A percentile compares a stretch with the other conserved stretches of the same genome.
Evolutionary conservation across 2,888 invertebrate genomes (phyloP).

Genomic region (Hermaeophaga mercurialis): DNA sequence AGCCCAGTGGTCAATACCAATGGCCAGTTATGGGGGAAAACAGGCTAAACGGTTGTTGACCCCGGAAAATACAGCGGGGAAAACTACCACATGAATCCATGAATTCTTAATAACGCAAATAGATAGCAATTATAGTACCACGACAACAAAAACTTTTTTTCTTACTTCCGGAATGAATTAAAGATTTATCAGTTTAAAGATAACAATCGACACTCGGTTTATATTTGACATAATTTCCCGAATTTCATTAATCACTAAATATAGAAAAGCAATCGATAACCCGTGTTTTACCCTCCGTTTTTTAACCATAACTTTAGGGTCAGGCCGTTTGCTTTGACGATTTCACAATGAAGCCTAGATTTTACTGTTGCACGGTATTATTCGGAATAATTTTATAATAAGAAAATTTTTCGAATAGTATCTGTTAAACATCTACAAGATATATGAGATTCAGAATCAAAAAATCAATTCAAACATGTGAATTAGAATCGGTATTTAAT

Average conservation of each 20-base stretch:
- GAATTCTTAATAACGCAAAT: background rate
- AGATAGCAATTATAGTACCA: background rate
- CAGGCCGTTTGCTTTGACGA: too few relatives aligned
- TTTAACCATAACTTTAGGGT: too few relatives aligned
- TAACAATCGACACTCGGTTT: constrained; percentile 1
- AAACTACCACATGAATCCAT: background rate
- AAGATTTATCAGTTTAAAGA: constrained; percentile 1
- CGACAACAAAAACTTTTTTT: background rate
- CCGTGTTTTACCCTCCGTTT: too few relatives aligned
- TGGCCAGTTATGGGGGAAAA: constrained; percentile 4
- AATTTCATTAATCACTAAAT: background rate
- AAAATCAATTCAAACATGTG: too few relatives aligned
- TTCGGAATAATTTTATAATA: too few relatives aligned
- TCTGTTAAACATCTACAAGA: too few relatives aligned
- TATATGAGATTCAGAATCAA: too few relatives aligned
- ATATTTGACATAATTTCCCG: background rate
- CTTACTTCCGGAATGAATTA: background rate
- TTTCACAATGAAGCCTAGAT: too few relatives aligned
- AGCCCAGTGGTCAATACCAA: constrained; percentile 8
- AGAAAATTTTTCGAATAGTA: too few relatives aligned
- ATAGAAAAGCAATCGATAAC: background rate
- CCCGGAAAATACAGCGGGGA: constrained; percentile 10
- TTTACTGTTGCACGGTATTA: too few relatives aligned
- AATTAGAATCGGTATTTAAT: too few relatives aligned
- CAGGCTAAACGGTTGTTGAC: constrained; percentile 10